Conservation (phyloP, 2,888 invertebrate genomes). For the Lasioglossum lativentre region DNA sequence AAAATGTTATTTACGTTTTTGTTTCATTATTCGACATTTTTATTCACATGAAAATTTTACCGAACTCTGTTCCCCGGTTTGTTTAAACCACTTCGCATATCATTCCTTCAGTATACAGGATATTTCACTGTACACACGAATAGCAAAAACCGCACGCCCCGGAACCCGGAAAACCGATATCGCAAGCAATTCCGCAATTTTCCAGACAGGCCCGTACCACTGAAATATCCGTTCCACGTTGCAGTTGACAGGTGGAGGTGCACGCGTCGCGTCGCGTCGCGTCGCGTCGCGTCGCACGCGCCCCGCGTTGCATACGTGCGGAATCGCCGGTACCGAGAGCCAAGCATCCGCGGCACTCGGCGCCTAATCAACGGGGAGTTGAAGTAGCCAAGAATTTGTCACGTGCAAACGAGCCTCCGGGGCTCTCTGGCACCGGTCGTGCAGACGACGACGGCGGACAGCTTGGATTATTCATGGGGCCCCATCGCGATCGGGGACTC, state of each 20-base stretch:
- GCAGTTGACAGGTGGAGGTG: background rate
- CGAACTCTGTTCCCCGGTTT: too few relatives aligned
- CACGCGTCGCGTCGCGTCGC: too few relatives aligned
- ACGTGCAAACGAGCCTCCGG: constrained; percentile 19
- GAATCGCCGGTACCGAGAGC: constrained; percentile 22
- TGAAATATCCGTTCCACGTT: background rate
- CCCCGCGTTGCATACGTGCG: constrained; percentile 23
- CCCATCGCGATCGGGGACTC: constrained; percentile 30
- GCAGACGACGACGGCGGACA: constrained; percentile 13
- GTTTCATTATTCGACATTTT: too few relatives aligned
- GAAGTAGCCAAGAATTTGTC: constrained; percentile 59
- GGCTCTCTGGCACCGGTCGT: constrained; percentile 26
- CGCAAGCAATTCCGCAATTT: background rate
- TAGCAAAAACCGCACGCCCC: too few relatives aligned
- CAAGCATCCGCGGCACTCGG: constrained; percentile 49
- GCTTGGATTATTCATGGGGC: constrained; percentile 54
- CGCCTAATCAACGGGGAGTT: constrained; percentile 55
- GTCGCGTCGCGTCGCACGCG: constrained; percentile 22
- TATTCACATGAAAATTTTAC: too few relatives aligned
- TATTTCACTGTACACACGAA: too few relatives aligned
- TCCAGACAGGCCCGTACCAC: background rate
- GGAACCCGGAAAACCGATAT: too few relatives aligned
- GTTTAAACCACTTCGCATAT: too few relatives aligned
- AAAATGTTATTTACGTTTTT: too few relatives aligned
- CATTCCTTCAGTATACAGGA: too few relatives aligned